phyloP scores from a whole-genome alignment of 1,140 invertebrate species.

The Pantala flavescens region DNA sequence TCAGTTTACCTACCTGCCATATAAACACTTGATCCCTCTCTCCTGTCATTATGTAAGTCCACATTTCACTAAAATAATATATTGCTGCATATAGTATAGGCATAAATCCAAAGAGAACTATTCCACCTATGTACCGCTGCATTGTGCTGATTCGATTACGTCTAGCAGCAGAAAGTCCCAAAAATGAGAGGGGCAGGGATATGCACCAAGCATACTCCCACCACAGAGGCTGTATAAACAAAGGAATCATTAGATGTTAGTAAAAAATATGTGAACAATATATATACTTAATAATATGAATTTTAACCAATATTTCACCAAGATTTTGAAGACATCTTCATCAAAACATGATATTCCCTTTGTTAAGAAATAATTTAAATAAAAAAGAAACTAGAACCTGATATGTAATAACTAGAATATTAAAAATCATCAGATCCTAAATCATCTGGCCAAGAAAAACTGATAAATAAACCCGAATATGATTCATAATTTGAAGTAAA shows the following conservation, averaged over 20 bases:
- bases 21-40: slow-evolving; percentile 53
- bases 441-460: no score
- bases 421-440: no score
- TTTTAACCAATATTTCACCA: background rate
- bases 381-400: no score
- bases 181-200: slow-evolving; percentile 72
- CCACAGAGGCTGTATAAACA: slow-evolving; percentile 54
- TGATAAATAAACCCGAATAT: no score
- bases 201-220: slow-evolving; percentile 94
- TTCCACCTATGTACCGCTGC: slow-evolving; percentile 71
- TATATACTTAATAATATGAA: background rate
- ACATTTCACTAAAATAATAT: slow-evolving; percentile 77
- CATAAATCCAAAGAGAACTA: slow-evolving; percentile 62
- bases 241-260: slow-evolving; percentile 24
- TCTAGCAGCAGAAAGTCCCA: slow-evolving; percentile 76
- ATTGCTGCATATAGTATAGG: slow-evolving; percentile 70
- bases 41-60: slow-evolving; percentile 60
- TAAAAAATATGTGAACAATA: slow-evolving; percentile 19
- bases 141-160: slow-evolving; percentile 70
- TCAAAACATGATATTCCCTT: no score
- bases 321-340: background rate
- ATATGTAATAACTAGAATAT: no score
- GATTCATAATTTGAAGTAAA: no score
- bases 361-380: no score
- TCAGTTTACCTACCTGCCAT: slow-evolving; percentile 56